Conservation (phyloP, 2,797 vertebrate genomes). For the Harpagifer antarcticus region DNA sequence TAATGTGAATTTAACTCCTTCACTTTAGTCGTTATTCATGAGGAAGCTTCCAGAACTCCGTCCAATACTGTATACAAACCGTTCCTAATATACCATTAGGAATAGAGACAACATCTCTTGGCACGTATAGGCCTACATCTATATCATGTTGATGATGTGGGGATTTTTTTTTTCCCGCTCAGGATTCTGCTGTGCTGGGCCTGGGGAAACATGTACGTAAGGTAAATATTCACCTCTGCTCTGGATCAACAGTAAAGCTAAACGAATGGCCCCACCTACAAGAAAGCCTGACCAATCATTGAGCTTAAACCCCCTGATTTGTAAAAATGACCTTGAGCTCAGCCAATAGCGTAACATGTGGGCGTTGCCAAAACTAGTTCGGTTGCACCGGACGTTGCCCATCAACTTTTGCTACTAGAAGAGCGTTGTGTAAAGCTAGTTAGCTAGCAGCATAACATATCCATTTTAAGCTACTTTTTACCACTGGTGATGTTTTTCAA, state of each 20-base stretch:
- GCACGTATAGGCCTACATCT: neutral
- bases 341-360: constrained; percentile 60
- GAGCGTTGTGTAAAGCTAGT: constrained; percentile 60
- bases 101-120: neutral
- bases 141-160: neutral
- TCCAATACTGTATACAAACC: too few relatives aligned
- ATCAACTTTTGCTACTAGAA: constrained; percentile 79
- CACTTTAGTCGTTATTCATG: too few relatives aligned
- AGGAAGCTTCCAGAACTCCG: too few relatives aligned
- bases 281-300: constrained; percentile 50
- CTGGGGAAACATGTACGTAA: neutral
- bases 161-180: neutral
- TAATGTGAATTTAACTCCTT: too few relatives aligned
- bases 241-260: constrained; percentile 29
- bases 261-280: neutral
- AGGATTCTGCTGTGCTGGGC: neutral
- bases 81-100: neutral
- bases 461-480: neutral
- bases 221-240: constrained; percentile 22
- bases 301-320: neutral
- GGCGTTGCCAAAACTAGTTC: constrained; percentile 65
- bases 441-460: constrained; percentile 26
- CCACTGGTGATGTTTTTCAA: neutral
- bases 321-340: constrained; percentile 47
- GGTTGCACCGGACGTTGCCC: constrained; percentile 71